Percentiles rank a stretch among this genome's conserved stretches.
Evolutionary conservation across 1,140 invertebrate species (phyloP).

Genomic region (Paraescarpia echinospica): DNA sequence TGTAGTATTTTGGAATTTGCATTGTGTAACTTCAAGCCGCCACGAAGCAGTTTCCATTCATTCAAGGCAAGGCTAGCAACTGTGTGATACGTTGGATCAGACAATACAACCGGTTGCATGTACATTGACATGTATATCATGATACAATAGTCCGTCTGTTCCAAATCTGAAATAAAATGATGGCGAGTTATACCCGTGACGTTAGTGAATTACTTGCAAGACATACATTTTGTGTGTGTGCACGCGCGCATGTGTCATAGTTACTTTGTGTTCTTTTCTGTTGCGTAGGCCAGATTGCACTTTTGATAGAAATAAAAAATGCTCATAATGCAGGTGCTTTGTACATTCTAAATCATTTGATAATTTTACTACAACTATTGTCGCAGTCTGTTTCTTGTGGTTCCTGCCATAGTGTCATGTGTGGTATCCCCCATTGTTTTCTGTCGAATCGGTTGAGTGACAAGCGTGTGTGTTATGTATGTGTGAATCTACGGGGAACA

Average conservation of each 20-base stretch:
- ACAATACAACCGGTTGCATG: neutral
- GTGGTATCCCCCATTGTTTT: no score
- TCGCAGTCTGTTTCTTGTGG: no score
- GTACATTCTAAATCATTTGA: neutral
- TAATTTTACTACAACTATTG: no score
- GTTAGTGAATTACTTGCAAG: neutral
- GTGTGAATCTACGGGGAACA: no score
- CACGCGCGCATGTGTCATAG: neutral
- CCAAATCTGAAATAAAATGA: constrained; percentile 6
- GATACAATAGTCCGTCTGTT: neutral
- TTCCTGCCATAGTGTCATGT: no score
- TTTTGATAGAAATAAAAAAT: neutral
- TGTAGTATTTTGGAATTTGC: neutral
- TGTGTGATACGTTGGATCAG: neutral
- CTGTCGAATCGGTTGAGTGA: no score
- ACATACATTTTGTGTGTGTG: neutral
- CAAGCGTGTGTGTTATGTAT: no score
- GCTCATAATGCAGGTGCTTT: neutral
- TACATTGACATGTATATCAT: neutral
- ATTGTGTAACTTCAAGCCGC: constrained; percentile 3
- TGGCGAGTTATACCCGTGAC: neutral
- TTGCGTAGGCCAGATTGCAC: neutral
- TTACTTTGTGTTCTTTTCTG: neutral
- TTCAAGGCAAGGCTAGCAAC: neutral
- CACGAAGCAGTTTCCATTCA: neutral